Base-by-base conservation (phyloP, 2,113 vertebrate genomes). In the Tretioscincus oriximinensis region DNA sequence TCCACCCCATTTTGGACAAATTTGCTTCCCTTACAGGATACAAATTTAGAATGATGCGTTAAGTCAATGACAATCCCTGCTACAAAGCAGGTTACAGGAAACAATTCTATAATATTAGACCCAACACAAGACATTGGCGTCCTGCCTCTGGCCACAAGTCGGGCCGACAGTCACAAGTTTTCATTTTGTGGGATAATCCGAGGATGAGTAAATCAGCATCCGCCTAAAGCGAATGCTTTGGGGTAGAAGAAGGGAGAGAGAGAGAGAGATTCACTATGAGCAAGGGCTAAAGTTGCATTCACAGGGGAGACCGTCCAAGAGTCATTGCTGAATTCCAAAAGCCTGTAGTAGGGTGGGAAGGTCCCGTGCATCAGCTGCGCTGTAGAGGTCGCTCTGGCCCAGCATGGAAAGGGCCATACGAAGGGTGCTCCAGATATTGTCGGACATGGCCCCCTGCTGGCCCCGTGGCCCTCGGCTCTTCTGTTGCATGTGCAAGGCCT, bases 381-480 rank as follows among this genome's bases (percentile, higher is more conserved):
- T 77, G 0, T 99, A 99, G 47, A 99, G 94, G n/a, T 97, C 95
- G 31, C 97, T 99, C 92, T 99, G 98, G 77, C 98, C 98, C 93
- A 99, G 95, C 98, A 99, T 99, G 90, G 98, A 99, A 60, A 99
- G 94, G 2, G 98, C 98, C 97, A 99, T 96, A 70, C 98, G 97
- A 77, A 99, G 94, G 0, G 98, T 99, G 90, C 96, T 99, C 98
- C 98, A 99, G 93, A 99, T 99, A 94, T 99, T 99, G 95, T 99
- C 98, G 0, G 98, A 99, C 98, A 99, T 95, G 24, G 97, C 95
- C 0, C 73, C 95, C 76, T 78, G 96, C 89, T 90, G 95, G 26
- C 77, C 95, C 79, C 88, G 93, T 0, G 93, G 95, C 29, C 94
- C 94, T 81, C 87, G 95, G 93, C 88, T 95, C 94, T 78, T 97